Evolutionary conservation across 2,113 vertebrate genomes (phyloP).

Genomic region (Ctenodactylus gundi): DNA sequence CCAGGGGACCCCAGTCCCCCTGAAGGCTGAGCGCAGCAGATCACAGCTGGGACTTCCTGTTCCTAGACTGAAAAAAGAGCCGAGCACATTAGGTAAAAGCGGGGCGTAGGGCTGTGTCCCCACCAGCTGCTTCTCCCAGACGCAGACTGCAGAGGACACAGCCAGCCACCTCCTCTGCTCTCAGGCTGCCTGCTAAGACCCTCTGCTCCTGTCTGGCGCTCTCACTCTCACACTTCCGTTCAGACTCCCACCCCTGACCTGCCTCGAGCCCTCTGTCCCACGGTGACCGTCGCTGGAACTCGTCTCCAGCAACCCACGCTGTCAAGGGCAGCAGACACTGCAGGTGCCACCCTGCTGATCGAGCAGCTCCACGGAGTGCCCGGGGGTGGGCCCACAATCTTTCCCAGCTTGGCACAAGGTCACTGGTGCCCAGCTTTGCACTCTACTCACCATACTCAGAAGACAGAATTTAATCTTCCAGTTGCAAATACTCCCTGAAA

Average conservation of each 20-base stretch:
- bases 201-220: neutral
- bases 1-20: rapidly evolving
- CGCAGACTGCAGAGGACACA: neutral
- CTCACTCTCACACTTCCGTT: neutral
- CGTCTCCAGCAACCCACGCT: neutral
- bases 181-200: neutral
- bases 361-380: rapidly evolving
- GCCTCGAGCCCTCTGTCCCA: neutral
- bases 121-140: neutral
- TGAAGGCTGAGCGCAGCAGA: rapidly evolving
- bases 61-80: too few relatives aligned
- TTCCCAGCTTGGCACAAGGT: neutral
- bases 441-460: neutral
- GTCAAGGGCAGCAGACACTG: neutral
- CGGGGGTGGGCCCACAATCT: neutral
- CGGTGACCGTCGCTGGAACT: rapidly evolving
- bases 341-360: neutral
- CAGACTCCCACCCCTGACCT: neutral
- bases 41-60: neutral
- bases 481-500: constrained; percentile 65
- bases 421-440: neutral
- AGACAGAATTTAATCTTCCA: constrained; percentile 69
- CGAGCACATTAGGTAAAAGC: neutral
- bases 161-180: rapidly evolving
- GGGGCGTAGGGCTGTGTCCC: rapidly evolving